phyloP scores from a whole-genome alignment of 2,888 invertebrate genomes.

The Caenorhabditis sp. region DNA sequence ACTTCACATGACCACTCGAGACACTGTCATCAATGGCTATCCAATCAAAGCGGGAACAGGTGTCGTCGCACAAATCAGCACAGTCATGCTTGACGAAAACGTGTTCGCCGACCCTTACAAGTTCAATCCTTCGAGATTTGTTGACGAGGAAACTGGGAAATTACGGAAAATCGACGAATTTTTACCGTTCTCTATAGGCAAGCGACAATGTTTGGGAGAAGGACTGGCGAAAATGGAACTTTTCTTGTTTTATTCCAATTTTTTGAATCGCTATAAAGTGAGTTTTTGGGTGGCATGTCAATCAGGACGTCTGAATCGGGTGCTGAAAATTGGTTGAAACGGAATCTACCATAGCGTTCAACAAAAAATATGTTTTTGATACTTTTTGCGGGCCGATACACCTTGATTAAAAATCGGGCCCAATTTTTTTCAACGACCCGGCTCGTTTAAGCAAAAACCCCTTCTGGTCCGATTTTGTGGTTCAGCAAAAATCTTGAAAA shows the following conservation, averaged over 20 bases:
- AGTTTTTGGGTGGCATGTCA: no score
- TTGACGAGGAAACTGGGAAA: slow-evolving; percentile 50
- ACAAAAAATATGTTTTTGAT: no score
- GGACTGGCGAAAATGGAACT: slow-evolving; percentile 34
- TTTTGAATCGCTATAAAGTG: slow-evolving; percentile 34
- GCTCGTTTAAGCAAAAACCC: no score
- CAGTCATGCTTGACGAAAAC: slow-evolving; percentile 39
- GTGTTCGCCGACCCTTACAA: slow-evolving; percentile 53
- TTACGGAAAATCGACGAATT: slow-evolving; percentile 44
- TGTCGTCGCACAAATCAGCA: slow-evolving; percentile 37
- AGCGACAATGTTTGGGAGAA: slow-evolving; percentile 42
- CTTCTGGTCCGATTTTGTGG: no score
- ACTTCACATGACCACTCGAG: slow-evolving; percentile 26
- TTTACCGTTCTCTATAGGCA: slow-evolving; percentile 54
- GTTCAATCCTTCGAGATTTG: slow-evolving; percentile 60
- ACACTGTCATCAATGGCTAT: slow-evolving; percentile 29
- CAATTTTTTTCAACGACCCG: no score
- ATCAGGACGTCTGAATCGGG: no score
- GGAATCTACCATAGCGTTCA: no score
- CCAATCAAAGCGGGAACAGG: slow-evolving; percentile 31
- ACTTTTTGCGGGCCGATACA: no score
- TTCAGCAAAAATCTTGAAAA: no score
- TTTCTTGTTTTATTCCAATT: slow-evolving; percentile 33
- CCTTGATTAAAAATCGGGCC: no score
- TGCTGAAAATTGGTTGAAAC: no score